Evolutionary conservation across 1,140 invertebrate genomes (phyloP).

Genomic region (Ooceraea biroi): DNA sequence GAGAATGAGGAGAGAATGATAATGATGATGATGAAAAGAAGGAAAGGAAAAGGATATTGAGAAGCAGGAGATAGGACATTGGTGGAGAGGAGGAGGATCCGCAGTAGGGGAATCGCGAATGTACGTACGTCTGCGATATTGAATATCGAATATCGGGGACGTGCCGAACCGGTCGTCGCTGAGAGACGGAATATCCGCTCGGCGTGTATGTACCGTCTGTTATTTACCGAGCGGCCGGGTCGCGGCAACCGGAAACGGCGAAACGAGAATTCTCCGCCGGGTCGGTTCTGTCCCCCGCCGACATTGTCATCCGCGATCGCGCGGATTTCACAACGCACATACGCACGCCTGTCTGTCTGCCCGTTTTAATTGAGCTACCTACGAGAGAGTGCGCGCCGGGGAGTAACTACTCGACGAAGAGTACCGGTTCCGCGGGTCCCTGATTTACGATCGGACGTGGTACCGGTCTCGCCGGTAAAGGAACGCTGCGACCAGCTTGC

Average conservation of each 20-base stretch:
- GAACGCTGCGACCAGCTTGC: slow-evolving; percentile 61
- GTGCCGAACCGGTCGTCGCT: slow-evolving; percentile 23
- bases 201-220: slow-evolving; percentile 25
- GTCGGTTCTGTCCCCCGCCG: slow-evolving; percentile 14
- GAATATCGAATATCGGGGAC: slow-evolving; percentile 62
- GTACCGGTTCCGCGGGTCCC: slow-evolving; percentile 64
- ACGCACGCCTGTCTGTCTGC: slow-evolving; percentile 36
- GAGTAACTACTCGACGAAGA: slow-evolving; percentile 36
- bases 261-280: slow-evolving; percentile 28
- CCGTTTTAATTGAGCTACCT: slow-evolving; percentile 68
- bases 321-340: slow-evolving; percentile 58
- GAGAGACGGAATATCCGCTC: slow-evolving; percentile 46
- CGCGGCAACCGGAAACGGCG: slow-evolving; percentile 39
- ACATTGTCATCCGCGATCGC: background rate
- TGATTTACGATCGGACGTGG: slow-evolving; percentile 69
- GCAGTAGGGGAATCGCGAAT: slow-evolving; percentile 19
- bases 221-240: slow-evolving; percentile 29
- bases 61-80: no score
- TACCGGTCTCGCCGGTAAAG: slow-evolving; percentile 65
- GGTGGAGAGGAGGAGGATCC: no score
- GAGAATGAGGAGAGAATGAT: no score
- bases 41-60: no score
- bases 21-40: no score
- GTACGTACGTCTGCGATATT: slow-evolving; percentile 32
- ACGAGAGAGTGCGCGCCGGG: slow-evolving; percentile 28